Evolutionary conservation across 2,888 invertebrate species (phyloP).

Genomic region (Scelioninae gen. 1): DNA sequence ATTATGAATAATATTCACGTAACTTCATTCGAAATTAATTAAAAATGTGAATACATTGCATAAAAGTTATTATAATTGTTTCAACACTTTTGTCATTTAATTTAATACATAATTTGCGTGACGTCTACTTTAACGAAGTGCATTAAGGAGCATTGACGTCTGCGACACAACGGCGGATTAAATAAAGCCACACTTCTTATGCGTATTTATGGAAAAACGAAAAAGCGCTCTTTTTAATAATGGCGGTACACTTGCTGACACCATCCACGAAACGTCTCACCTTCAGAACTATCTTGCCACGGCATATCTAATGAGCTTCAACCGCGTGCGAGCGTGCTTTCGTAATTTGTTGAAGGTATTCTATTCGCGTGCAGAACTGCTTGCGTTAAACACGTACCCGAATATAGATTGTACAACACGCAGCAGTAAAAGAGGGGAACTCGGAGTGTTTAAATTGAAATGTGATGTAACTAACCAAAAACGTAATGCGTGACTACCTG

Average conservation of each 20-base stretch:
- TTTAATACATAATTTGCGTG: slow-evolving; percentile 29
- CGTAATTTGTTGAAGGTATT: slow-evolving; percentile 83
- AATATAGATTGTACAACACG: slow-evolving; percentile 66
- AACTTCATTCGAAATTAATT: slow-evolving; percentile 47
- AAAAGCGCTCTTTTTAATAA: slow-evolving; percentile 48
- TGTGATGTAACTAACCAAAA: slow-evolving; percentile 60
- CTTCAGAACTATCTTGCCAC: slow-evolving; percentile 79
- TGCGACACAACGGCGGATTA: slow-evolving; percentile 36
- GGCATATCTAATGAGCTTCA: slow-evolving; percentile 83
- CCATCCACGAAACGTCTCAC: slow-evolving; percentile 68
- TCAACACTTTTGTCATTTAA: slow-evolving; percentile 26
- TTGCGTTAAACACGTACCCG: slow-evolving; percentile 70
- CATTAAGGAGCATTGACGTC: slow-evolving; percentile 9
- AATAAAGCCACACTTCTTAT: slow-evolving; percentile 33
- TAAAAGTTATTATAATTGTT: slow-evolving; percentile 34
- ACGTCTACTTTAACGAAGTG: slow-evolving; percentile 2
- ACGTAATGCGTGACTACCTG: slow-evolving; percentile 46
- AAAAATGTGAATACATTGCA: slow-evolving; percentile 34
- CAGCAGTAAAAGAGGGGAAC: slow-evolving; percentile 38
- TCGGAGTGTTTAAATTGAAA: slow-evolving; percentile 61
- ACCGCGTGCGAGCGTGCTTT: slow-evolving; percentile 83
- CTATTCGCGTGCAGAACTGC: slow-evolving; percentile 78
- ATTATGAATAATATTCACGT: slow-evolving; percentile 32
- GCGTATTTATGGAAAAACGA: slow-evolving; percentile 38
- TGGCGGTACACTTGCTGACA: slow-evolving; percentile 51